phyloP scores from a whole-genome alignment of 2,113 vertebrate species.

The Speoplatyrhinus poulsoni region DNA sequence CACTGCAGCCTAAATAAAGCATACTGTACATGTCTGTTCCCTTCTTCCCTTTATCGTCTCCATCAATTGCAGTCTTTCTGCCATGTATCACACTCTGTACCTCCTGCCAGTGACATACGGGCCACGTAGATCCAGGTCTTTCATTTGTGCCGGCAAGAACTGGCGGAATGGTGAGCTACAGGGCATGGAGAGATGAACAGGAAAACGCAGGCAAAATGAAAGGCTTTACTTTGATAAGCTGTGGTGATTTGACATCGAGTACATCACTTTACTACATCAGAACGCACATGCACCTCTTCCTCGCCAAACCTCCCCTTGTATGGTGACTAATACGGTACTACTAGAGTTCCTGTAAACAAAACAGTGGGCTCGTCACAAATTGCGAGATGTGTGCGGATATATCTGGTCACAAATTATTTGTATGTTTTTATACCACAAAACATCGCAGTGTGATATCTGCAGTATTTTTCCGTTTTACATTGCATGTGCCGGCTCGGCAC shows the following conservation, averaged over 20 bases:
- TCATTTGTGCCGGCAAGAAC: constrained; percentile 15
- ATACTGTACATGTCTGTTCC: not conserved
- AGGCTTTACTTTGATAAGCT: constrained; percentile 14
- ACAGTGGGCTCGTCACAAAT: not conserved
- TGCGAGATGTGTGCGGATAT: too few species aligned
- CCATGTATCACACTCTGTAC: not conserved
- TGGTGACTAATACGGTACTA: constrained; percentile 8
- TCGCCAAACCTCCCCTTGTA: not conserved
- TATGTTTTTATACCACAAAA: too few species aligned
- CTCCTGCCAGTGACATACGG: constrained; percentile 6
- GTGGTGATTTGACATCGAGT: constrained; percentile 16
- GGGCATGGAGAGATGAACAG: not conserved
- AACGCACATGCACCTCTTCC: too few species aligned
- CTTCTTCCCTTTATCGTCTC: too few species aligned
- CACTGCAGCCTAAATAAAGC: not conserved
- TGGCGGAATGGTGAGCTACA: too few species aligned
- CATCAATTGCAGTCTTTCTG: too few species aligned
- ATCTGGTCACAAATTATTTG: too few species aligned
- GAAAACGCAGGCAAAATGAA: constrained; percentile 31
- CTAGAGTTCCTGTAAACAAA: constrained; percentile 7
- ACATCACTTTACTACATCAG: constrained; percentile 21
- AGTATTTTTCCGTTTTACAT: too few species aligned
- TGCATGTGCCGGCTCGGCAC: too few species aligned
- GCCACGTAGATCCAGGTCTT: constrained; percentile 9
- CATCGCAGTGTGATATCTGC: too few species aligned